Evolutionary conservation across 2,113 vertebrate genomes (phyloP), one percentile per base, ranked within the genome.

Genomic region (Felis catus): DNA sequence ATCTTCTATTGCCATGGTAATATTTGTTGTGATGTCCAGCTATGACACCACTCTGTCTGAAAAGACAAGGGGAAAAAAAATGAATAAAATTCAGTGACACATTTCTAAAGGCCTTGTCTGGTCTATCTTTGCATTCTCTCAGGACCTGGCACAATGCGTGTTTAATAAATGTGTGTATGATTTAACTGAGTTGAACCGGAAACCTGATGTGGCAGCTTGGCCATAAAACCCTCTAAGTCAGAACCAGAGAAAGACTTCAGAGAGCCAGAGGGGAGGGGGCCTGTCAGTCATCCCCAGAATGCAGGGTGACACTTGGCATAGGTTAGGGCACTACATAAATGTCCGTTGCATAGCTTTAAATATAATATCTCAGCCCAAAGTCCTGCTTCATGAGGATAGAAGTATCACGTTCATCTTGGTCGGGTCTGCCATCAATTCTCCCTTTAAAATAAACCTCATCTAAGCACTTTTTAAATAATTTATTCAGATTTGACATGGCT

Each of bases 121-220:
- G 11, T 23, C 80, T 55, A 21, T 48, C 63, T 89, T 89, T 71
- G 25, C 12, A 16, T 66, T 94, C 31, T 51, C n/a, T 63, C 21
- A 33, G 29, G 29, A 31, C n/a, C 39, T 65, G 79, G 36, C 29
- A 74, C 2, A 31, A 25, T 80, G 66, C 13, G 23, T 63, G 7
- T 29, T 80, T 63, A 63, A 55, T 84, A 89, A 78, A 7, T 19
- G 27, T 45, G 73, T 25, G 23, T 93, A 29, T 70, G 29, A 83
- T 91, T 96, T 87, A 82, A 51, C 16, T 51, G 71, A 88, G 16
- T 11, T 91, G 48, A 80, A 93, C n/a, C 88, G 48, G 80, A 93
- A 87, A 48, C 78, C 65, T 33, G n/a, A 6, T 23, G 5, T 83
- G 48, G 39, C 19, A 82, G 10, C 68, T 78, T 27, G 12, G 55